phyloP scores from a whole-genome alignment of 2,888 invertebrate genomes.

The Eucriotettix oculatus region DNA sequence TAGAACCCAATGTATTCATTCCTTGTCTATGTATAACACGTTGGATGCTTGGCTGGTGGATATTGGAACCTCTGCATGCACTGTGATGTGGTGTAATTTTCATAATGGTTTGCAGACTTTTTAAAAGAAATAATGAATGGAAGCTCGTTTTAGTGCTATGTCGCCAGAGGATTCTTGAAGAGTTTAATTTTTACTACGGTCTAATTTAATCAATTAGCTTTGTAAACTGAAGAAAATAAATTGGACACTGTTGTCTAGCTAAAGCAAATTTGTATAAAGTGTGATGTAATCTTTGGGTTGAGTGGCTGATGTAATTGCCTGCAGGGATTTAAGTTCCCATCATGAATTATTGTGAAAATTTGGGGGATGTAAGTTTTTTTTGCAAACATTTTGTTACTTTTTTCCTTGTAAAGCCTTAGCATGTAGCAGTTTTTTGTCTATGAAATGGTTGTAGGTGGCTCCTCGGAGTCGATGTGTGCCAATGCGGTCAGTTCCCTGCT shows the following conservation, averaged over 20 bases:
- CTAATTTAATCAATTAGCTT: constrained; percentile 15
- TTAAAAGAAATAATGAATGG: constrained; percentile 6
- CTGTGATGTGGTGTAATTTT: constrained; percentile 12
- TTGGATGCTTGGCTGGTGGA: constrained; percentile 9
- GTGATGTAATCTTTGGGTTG: constrained; percentile 13
- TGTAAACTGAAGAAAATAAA: constrained; percentile 11
- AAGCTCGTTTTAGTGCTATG: constrained; percentile 14
- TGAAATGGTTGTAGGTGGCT: constrained; percentile 2
- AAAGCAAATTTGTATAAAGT: constrained; percentile 14
- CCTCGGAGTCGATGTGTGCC: constrained; percentile 11
- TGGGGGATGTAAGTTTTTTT: constrained; percentile 10
- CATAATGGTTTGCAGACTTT: constrained; percentile 12
- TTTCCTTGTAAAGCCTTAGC: constrained; percentile 7
- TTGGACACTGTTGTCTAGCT: constrained; percentile 5
- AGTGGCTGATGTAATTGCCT: constrained; percentile 12
- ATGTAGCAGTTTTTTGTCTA: constrained; percentile 4
- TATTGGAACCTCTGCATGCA: constrained; percentile 7
- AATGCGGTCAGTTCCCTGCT: constrained; percentile 10
- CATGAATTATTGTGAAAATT: constrained; percentile 3
- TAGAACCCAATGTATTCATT: constrained; percentile 11
- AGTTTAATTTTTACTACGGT: constrained; percentile 14
- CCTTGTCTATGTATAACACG: constrained; percentile 8
- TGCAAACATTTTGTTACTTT: constrained; percentile 3
- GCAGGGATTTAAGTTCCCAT: constrained; percentile 5
- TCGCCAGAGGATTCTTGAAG: constrained; percentile 10